Evolutionary conservation across 2,113 vertebrate genomes (phyloP).

Genomic region (Laticauda laticaudata): DNA sequence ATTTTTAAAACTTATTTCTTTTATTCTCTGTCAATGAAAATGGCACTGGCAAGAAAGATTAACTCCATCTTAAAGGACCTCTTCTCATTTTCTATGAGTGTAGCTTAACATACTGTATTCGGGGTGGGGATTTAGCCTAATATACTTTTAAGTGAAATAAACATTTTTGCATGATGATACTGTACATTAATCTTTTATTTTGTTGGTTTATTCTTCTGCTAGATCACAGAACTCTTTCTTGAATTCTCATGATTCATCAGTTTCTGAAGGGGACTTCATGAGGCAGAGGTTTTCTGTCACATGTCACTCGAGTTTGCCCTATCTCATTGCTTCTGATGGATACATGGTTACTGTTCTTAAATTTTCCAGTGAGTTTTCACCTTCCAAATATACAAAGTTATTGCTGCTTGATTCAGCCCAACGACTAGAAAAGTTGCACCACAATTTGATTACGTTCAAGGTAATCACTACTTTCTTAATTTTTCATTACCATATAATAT

Average conservation of each 20-base stretch:
- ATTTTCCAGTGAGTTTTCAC: slow-evolving; percentile 69
- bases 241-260: slow-evolving; percentile 78
- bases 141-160: neutral
- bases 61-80: slow-evolving; percentile 59
- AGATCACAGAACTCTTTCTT: slow-evolving; percentile 73
- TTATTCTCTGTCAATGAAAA: slow-evolving; percentile 35
- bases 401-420: slow-evolving; percentile 78
- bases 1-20: slow-evolving; percentile 46
- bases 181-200: neutral
- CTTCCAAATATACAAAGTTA: slow-evolving; percentile 72
- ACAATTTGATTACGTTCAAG: slow-evolving; percentile 67
- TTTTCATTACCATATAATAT: neutral
- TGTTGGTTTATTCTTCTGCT: slow-evolving; percentile 45
- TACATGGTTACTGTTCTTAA: slow-evolving; percentile 88
- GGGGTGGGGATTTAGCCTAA: neutral
- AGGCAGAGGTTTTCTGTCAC: slow-evolving; percentile 90
- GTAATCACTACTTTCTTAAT: slow-evolving; percentile 60
- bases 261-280: slow-evolving; percentile 79
- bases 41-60: neutral
- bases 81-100: slow-evolving; percentile 37
- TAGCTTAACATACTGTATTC: neutral
- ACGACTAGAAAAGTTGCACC: slow-evolving; percentile 76
- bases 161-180: accelerated
- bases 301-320: slow-evolving; percentile 83
- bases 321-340: slow-evolving; percentile 91